Evolutionary conservation across 2,797 vertebrate genomes (phyloP).

Genomic region (Sebastes vulpes): DNA sequence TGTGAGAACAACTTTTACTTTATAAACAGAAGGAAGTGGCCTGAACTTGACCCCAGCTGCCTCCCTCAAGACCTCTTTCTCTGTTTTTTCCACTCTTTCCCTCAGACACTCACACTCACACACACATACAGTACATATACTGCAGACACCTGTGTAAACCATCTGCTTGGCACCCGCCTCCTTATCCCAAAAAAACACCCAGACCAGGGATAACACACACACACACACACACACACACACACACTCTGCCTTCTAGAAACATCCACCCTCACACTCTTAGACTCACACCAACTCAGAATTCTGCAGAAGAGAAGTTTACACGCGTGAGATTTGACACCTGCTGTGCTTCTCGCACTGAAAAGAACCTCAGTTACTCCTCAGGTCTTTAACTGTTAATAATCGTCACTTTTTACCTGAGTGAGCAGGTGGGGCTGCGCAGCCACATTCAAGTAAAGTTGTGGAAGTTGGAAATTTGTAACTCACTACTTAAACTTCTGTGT

Average conservation of each 20-base stretch:
- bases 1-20: constrained; percentile 36
- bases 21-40: constrained; percentile 56
- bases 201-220: constrained; percentile 44
- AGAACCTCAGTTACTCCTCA: constrained; percentile 32
- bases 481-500: background rate
- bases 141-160: constrained; percentile 86
- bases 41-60: constrained; percentile 58
- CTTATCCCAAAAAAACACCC: constrained; percentile 58
- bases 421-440: constrained; percentile 29
- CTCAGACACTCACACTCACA: background rate
- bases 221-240: constrained; percentile 3
- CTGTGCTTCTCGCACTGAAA: constrained; percentile 41
- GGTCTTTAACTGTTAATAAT: constrained; percentile 38
- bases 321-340: constrained; percentile 50
- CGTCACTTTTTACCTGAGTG: constrained; percentile 24
- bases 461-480: background rate
- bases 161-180: constrained; percentile 78
- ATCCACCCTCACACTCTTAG: constrained; percentile 34
- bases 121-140: constrained; percentile 44
- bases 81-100: background rate
- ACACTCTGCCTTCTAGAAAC: constrained; percentile 23
- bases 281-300: constrained; percentile 21
- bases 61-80: background rate
- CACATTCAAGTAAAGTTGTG: background rate
- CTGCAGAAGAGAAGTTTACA: constrained; percentile 13